Evolutionary conservation across 2,888 invertebrate species (phyloP).

Genomic region (Tridacna gigas): DNA sequence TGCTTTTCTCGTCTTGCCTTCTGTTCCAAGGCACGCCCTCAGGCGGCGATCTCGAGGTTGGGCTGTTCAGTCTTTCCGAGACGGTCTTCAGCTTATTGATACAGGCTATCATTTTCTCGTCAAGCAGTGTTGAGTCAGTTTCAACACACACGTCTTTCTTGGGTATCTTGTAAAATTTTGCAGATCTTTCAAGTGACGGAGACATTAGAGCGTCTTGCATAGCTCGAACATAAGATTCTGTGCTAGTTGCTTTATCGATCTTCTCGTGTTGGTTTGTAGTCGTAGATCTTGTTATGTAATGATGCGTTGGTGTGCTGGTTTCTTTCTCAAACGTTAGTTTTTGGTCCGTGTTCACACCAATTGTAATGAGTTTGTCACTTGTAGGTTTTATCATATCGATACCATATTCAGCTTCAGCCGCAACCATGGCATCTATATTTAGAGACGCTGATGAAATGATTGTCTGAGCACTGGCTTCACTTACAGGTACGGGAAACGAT

Average conservation of each 20-base stretch:
- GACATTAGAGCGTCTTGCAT: slow-evolving; percentile 62
- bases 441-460: slow-evolving; percentile 55
- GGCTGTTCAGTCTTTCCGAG: slow-evolving; percentile 80
- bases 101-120: slow-evolving; percentile 82
- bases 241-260: slow-evolving; percentile 77
- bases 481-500: slow-evolving; percentile 68
- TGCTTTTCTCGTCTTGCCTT: slow-evolving; percentile 22
- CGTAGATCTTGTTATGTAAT: slow-evolving; percentile 75
- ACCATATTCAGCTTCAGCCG: slow-evolving; percentile 40
- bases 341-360: slow-evolving; percentile 76
- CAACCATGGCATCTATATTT: slow-evolving; percentile 39
- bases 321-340: slow-evolving; percentile 79
- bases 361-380: slow-evolving; percentile 65
- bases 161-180: slow-evolving; percentile 44
- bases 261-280: slow-evolving; percentile 77
- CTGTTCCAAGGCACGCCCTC: slow-evolving; percentile 62
- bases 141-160: slow-evolving; percentile 70
- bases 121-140: slow-evolving; percentile 71
- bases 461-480: slow-evolving; percentile 76
- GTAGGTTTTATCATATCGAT: slow-evolving; percentile 39
- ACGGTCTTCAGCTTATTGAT: slow-evolving; percentile 83
- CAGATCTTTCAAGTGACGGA: slow-evolving; percentile 36
- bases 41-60: slow-evolving; percentile 68
- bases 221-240: slow-evolving; percentile 62
- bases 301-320: slow-evolving; percentile 75